These are phyloP conservation scores for Leptodactylus fuscus DNA, from an alignment of 2,113 vertebrate genomes.

Conservation along the genomic window DNA sequence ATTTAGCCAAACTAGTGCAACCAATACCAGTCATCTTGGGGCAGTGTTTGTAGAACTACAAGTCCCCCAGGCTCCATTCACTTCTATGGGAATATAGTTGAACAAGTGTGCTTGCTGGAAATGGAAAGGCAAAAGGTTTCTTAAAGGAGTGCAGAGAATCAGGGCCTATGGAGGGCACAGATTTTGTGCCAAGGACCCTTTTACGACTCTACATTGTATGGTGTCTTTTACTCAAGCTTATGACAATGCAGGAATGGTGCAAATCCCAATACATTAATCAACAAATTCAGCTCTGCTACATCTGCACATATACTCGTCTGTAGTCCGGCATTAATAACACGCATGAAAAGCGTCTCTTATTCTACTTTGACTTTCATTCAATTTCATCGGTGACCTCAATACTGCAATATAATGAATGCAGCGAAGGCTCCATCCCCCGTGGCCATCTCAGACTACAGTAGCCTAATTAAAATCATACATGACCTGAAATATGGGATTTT, in stretches of 20 bases:
- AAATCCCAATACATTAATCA: too few species aligned
- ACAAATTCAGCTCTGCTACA: not conserved
- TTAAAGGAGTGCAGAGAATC: too few species aligned
- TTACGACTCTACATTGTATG: too few species aligned
- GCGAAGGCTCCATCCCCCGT: slow-evolving; percentile 8
- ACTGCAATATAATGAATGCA: slow-evolving; percentile 26
- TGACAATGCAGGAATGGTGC: not conserved
- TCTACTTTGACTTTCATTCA: slow-evolving; percentile 27
- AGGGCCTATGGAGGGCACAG: too few species aligned
- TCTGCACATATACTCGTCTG: not conserved
- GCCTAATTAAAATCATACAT: slow-evolving; percentile 51
- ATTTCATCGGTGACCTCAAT: slow-evolving; percentile 42
- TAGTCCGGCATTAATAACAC: not conserved
- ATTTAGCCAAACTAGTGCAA: too few species aligned
- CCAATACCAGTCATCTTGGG: too few species aligned
- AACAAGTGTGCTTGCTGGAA: too few species aligned
- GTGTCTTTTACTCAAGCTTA: not conserved
- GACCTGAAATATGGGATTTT: slow-evolving; percentile 35
- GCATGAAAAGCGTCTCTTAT: not conserved
- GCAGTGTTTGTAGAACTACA: too few species aligned
- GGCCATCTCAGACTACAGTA: slow-evolving; percentile 27
- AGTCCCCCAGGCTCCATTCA: too few species aligned
- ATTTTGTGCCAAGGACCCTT: too few species aligned
- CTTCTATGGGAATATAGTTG: too few species aligned
- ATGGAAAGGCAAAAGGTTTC: too few species aligned